phyloP scores from a whole-genome alignment of 2,888 invertebrate species.

The Cyaniris semiargus region DNA sequence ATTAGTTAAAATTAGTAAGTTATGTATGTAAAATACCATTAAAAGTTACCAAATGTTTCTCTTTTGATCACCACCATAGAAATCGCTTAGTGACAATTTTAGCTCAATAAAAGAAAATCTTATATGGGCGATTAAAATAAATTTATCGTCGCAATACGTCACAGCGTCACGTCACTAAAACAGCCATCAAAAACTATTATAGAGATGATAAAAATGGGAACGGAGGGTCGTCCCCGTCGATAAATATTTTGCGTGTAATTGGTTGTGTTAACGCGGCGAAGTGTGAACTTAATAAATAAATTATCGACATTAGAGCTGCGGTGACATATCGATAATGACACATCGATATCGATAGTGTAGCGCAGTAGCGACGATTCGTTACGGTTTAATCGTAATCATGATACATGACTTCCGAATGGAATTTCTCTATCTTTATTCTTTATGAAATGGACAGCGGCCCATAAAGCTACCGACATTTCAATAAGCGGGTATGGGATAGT shows the following conservation, averaged over 20 bases:
- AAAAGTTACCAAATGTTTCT: background rate
- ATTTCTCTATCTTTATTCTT: background rate
- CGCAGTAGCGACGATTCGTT: slow-evolving; percentile 18
- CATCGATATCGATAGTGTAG: slow-evolving; percentile 18
- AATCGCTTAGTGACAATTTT: background rate
- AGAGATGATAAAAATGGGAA: slow-evolving; percentile 45
- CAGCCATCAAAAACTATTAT: background rate
- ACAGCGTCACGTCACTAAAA: slow-evolving; percentile 27
- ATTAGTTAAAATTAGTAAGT: background rate
- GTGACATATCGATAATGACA: slow-evolving; percentile 10
- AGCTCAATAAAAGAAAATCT: background rate
- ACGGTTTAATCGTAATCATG: slow-evolving; percentile 20
- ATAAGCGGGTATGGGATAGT: background rate
- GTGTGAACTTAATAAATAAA: slow-evolving; percentile 37
- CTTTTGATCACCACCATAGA: background rate
- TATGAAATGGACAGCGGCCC: background rate
- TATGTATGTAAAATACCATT: background rate
- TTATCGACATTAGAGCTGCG: slow-evolving; percentile 29
- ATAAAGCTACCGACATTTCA: slow-evolving; percentile 3
- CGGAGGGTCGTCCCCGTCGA: slow-evolving; percentile 49
- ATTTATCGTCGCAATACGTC: background rate
- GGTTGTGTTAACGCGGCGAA: slow-evolving; percentile 57
- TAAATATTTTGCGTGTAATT: slow-evolving; percentile 66
- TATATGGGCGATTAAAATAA: background rate
- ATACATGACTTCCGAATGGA: slow-evolving; percentile 13